A percentile compares a stretch with the other conserved stretches of the same genome.
Conservation (phyloP, 92 coral and sea anemone species). For the Phenganax marumi region DNA sequence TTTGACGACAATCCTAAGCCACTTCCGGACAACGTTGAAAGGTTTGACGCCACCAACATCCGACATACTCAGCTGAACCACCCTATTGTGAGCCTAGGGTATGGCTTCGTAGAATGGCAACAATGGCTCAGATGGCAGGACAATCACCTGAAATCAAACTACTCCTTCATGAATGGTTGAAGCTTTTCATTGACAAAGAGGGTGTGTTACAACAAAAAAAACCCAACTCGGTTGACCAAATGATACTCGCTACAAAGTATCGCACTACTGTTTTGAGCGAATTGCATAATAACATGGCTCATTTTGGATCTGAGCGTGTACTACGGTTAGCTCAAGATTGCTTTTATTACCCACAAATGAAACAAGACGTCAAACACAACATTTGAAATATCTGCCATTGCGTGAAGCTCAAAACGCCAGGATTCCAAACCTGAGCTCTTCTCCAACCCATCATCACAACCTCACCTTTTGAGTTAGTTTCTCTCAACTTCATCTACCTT, state of each 20-base stretch:
- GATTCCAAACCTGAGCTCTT: slow-evolving; percentile 38
- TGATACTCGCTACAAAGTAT: slow-evolving; percentile 31
- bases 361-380: no score
- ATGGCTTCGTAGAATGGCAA: background rate
- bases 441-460: no score
- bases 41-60: slow-evolving; percentile 38
- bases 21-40: no score
- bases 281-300: slow-evolving; percentile 41
- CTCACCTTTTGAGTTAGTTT: slow-evolving; percentile 50
- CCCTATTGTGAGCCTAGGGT: no score
- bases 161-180: background rate
- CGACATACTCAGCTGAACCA: slow-evolving; percentile 36
- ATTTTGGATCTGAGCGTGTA: no score
- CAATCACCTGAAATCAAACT: background rate
- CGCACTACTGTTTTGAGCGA: slow-evolving; percentile 23
- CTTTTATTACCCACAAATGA: no score
- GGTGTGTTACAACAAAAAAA: slow-evolving; percentile 28
- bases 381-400: no score
- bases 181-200: slow-evolving; percentile 21
- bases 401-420: slow-evolving; percentile 39
- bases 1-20: no score
- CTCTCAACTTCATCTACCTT: slow-evolving; percentile 53
- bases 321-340: no score
- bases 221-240: no score
- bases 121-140: background rate